phyloP scores from a whole-genome alignment of 2,113 vertebrate genomes.

The Desmodus rotundus region DNA sequence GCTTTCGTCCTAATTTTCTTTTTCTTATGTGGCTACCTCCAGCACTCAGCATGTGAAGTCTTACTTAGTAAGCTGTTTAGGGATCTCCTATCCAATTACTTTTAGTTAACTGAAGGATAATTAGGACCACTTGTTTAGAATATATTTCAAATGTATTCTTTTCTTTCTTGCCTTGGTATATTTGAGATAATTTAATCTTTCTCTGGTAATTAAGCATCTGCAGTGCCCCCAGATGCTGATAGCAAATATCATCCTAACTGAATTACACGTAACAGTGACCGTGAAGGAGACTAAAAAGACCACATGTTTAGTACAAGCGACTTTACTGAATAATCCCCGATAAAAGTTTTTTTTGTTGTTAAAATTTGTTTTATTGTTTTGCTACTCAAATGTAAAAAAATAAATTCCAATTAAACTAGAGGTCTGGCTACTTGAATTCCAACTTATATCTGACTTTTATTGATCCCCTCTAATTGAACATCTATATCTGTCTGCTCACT shows the following conservation, averaged over 20 bases:
- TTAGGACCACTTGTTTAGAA: background rate
- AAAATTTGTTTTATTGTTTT: conserved; percentile 13
- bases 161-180: background rate
- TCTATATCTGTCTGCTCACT: background rate
- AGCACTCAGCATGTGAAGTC: background rate
- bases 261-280: background rate
- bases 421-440: background rate
- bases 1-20: background rate
- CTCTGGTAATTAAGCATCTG: background rate
- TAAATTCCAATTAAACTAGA: conserved; percentile 3
- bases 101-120: background rate
- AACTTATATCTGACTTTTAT: background rate
- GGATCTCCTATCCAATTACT: background rate
- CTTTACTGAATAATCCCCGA: background rate
- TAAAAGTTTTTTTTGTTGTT: background rate
- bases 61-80: background rate
- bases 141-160: background rate
- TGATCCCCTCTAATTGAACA: background rate
- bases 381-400: conserved; percentile 37
- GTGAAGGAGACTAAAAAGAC: background rate
- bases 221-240: background rate
- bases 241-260: background rate
- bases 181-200: background rate
- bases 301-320: background rate
- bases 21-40: background rate